phyloP scores from a whole-genome alignment of 2,113 vertebrate genomes.

The Lonchura striata region DNA sequence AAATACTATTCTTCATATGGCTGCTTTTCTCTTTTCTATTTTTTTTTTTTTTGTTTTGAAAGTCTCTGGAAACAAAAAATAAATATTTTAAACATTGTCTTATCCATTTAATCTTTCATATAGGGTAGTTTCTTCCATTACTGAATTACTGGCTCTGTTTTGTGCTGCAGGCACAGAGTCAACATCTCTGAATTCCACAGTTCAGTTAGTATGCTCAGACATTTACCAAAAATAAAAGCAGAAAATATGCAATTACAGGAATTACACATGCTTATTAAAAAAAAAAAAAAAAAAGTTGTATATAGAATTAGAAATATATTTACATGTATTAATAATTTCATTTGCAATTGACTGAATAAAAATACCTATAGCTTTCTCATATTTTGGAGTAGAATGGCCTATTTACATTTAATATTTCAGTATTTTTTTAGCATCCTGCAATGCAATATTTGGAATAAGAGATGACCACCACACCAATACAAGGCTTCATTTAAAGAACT shows the following conservation, averaged over 20 bases:
- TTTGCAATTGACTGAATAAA: background rate
- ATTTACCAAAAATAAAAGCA: constrained; percentile 9
- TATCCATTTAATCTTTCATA: background rate
- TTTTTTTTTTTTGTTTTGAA: background rate
- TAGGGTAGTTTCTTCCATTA: background rate
- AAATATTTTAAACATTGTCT: background rate
- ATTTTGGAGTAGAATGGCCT: background rate
- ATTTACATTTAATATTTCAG: constrained; percentile 5
- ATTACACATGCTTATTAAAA: background rate
- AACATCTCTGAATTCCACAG: constrained; percentile 45
- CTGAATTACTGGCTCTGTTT: background rate
- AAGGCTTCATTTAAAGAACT: background rate
- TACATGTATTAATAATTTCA: background rate
- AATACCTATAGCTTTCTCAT: background rate
- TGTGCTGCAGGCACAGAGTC: background rate
- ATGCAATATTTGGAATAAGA: background rate
- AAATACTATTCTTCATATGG: constrained; percentile 24
- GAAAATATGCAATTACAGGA: background rate
- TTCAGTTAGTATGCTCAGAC: constrained; percentile 42
- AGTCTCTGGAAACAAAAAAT: background rate
- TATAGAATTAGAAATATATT: background rate
- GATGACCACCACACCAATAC: background rate
- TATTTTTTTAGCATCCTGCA: background rate
- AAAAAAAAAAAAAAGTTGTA: background rate
- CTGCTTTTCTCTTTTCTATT: background rate